A percentile compares a stretch with the other conserved stretches of the same genome.
These are phyloP conservation scores for Periophthalmodon schlosseri DNA, from an alignment of 2,113 vertebrate species.

Conservation along the genomic window DNA sequence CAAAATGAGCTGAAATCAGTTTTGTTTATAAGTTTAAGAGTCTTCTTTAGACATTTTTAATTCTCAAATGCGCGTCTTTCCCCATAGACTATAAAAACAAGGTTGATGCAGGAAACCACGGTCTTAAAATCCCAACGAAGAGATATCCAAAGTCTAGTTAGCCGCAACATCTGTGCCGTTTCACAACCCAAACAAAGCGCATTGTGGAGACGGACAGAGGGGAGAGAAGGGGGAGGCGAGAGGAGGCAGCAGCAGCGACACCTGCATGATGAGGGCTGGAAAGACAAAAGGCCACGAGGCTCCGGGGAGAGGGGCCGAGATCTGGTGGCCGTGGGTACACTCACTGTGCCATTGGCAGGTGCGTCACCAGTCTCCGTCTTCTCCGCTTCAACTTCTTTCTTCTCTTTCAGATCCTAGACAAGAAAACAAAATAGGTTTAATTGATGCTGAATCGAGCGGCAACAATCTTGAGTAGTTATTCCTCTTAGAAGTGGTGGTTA, in stretches of 20 bases:
- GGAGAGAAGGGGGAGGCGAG: constrained; percentile 52
- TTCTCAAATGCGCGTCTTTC: constrained; percentile 23
- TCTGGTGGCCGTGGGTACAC: constrained; percentile 46
- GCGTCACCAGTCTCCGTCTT: constrained; percentile 75
- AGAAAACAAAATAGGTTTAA: constrained; percentile 19
- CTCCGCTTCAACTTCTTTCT: constrained; percentile 77
- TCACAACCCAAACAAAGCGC: constrained; percentile 78
- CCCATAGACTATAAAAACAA: constrained; percentile 52
- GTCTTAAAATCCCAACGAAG: constrained; percentile 26
- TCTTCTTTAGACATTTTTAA: constrained; percentile 29
- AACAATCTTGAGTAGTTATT: not conserved
- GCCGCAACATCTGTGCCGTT: constrained; percentile 73
- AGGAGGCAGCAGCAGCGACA: constrained; percentile 58
- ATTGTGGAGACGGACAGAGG: constrained; percentile 22
- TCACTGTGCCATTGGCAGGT: constrained; percentile 83
- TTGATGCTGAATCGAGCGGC: not conserved
- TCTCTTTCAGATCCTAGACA: constrained; percentile 83
- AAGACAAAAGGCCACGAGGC: constrained; percentile 78
- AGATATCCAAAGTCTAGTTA: constrained; percentile 30
- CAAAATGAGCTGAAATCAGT: not conserved
- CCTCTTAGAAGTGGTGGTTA: not conserved
- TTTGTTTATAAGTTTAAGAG: constrained; percentile 11
- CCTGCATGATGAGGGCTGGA: constrained; percentile 72
- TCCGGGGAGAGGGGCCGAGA: not conserved
- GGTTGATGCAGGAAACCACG: constrained; percentile 35